phyloP scores from a whole-genome alignment of 2,113 vertebrate species.

The Cavia aperea region DNA sequence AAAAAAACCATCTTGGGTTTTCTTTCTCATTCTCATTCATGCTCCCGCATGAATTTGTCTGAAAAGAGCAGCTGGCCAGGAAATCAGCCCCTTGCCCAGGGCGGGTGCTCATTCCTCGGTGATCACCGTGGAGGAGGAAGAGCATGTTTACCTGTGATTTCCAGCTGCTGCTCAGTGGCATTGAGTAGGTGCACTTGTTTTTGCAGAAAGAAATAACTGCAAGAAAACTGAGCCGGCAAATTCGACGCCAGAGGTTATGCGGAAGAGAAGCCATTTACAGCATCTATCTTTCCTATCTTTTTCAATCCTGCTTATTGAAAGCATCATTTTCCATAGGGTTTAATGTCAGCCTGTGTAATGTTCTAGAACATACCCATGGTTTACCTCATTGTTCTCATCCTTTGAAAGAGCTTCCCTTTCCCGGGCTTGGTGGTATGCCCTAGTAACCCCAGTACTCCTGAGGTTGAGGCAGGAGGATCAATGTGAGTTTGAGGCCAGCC shows the following conservation, averaged over 20 bases:
- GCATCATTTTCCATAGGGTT: not conserved
- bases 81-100: not conserved
- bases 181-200: not conserved
- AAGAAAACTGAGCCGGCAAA: not conserved
- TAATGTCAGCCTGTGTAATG: not conserved
- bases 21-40: not conserved
- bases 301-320: not conserved
- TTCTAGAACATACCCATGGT: slow-evolving; percentile 10
- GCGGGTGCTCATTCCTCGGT: not conserved
- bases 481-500: not conserved
- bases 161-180: not conserved
- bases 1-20: not conserved
- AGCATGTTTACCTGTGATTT: not conserved
- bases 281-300: not conserved
- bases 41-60: not conserved
- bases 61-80: not conserved
- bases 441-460: not conserved
- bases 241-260: not conserved
- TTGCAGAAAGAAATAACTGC: not conserved
- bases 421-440: not conserved
- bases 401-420: not conserved
- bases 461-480: not conserved
- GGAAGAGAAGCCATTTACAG: not conserved
- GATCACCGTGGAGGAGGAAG: not conserved
- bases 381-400: not conserved